phyloP scores from a whole-genome alignment of 2,888 invertebrate species.

The Liposcelis brunnea region DNA sequence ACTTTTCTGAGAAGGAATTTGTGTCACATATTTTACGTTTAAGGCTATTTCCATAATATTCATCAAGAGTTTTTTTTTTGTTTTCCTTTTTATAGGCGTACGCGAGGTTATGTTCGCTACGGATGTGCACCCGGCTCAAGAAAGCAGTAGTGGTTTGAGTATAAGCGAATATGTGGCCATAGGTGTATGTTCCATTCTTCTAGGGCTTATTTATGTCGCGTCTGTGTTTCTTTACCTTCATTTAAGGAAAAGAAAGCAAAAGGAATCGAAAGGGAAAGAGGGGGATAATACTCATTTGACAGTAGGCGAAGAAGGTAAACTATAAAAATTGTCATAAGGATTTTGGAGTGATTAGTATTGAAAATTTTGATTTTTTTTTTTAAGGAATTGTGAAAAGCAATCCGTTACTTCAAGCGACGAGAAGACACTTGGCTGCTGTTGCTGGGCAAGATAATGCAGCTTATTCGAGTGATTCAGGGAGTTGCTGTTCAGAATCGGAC shows the following conservation, averaged over 20 bases:
- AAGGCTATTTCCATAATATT: too few relatives aligned
- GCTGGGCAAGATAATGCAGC: conserved; percentile 20
- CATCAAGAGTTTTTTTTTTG: too few relatives aligned
- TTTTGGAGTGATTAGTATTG: too few relatives aligned
- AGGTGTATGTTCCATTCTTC: conserved; percentile 62
- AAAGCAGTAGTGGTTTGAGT: conserved; percentile 42
- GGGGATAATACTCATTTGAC: conserved; percentile 1
- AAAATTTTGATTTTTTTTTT: neutral
- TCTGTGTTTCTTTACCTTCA: conserved; percentile 70
- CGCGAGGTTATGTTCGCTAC: conserved; percentile 62
- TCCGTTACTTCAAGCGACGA: conserved; percentile 42
- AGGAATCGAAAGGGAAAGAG: conserved; percentile 13
- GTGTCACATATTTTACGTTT: too few relatives aligned
- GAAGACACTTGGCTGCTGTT: conserved; percentile 30
- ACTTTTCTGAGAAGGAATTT: too few relatives aligned
- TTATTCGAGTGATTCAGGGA: conserved; percentile 32
- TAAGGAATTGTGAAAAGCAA: conserved; percentile 63
- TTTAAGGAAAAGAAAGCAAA: conserved; percentile 43
- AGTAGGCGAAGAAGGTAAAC: conserved; percentile 10
- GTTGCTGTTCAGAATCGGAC: conserved; percentile 49
- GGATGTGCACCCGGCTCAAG: conserved; percentile 38
- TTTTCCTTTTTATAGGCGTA: conserved; percentile 41
- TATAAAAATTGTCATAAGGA: too few relatives aligned
- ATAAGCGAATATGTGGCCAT: conserved; percentile 68
- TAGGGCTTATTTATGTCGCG: conserved; percentile 74